A percentile compares a stretch with the other conserved stretches of the same genome.
Conservation (phyloP, 2,113 vertebrate genomes). For the Motacilla tschutschensis region DNA sequence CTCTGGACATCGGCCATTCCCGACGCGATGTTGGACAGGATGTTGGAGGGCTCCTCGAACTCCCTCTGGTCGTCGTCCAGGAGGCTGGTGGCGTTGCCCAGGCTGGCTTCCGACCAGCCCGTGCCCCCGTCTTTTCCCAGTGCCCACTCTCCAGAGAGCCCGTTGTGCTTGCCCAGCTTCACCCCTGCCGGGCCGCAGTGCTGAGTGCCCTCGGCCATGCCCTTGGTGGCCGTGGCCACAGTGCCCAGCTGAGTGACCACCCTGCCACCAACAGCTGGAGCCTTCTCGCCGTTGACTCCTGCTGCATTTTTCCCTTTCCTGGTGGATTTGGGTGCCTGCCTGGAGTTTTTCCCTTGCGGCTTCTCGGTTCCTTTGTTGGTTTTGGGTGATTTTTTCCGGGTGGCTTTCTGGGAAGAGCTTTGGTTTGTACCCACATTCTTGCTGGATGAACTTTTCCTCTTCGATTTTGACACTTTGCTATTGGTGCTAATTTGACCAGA, state of each 20-base stretch:
- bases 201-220: conserved; percentile 60
- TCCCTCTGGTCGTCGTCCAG: conserved; percentile 94
- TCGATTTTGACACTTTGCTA: conserved; percentile 88
- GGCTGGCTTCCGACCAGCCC: conserved; percentile 80
- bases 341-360: conserved; percentile 79
- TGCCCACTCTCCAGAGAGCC: conserved; percentile 82
- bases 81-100: conserved; percentile 76
- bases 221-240: conserved; percentile 52
- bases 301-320: conserved; percentile 89
- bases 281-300: conserved; percentile 84
- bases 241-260: conserved; percentile 54
- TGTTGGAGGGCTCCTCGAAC: conserved; percentile 97
- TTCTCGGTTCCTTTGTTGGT: conserved; percentile 87
- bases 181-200: conserved; percentile 42
- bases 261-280: conserved; percentile 67
- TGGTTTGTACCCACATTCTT: conserved; percentile 80
- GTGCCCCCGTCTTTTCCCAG: conserved; percentile 73
- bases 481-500: conserved; percentile 79
- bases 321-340: conserved; percentile 86
- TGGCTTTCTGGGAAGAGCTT: conserved; percentile 85
- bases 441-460: conserved; percentile 89
- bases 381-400: conserved; percentile 91
- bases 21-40: conserved; percentile 98
- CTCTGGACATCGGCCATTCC: conserved; percentile 98
- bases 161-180: conserved; percentile 70